Base-by-base conservation (phyloP, 2,113 vertebrate species). In the Oceanodroma tethys region DNA sequence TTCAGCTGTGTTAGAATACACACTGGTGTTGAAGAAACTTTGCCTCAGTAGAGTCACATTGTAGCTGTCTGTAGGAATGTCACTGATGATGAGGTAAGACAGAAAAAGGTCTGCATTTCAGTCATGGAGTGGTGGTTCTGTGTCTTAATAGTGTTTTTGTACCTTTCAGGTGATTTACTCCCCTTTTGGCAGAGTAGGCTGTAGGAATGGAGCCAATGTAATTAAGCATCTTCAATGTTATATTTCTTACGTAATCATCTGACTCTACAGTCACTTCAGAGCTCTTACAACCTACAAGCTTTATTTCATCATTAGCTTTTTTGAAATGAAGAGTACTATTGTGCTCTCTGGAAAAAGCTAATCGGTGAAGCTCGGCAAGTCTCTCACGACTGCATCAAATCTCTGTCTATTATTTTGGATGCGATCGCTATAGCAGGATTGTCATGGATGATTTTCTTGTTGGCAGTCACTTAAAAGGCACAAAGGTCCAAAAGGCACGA, bases 351-450 rank as follows among this genome's bases (percentile, higher is more conserved):
- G 43, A 55, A 5, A 43, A 50, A 17, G 2, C 11, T 34, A 23
- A 79, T 45, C 19, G 7, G 50, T 34, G 38, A 25, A 82, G 25
- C 12, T 47, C 6, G 13, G 60, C 16, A 16, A 20, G 36, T 8
- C 25, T 38, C 42, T 42, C 43, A 13, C 38, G 26, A 30, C 52
- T 13, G 38, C 38, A 11, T 43, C 60, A 5, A 25, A 38, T 34
- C 17, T 59, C 19, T 66, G 65, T 55, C 38, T 6, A 1, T 63
- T 19, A 2, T 21, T 68, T 6, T 59, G 50, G 66, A 55, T 48
- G 32, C 14, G 47, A 5, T 17, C 10, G 0, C 34, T 34, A 5
- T 0, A 13, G 32, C 13, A 14, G 34, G 38, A 4, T 16, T 42
- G 29, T 34, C 9, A 7, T 6, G 70, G 43, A 4, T 38, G 10